These are phyloP conservation scores for Gallinago undulata DNA, from an alignment of 2,113 vertebrate genomes.

Conservation along the genomic window DNA sequence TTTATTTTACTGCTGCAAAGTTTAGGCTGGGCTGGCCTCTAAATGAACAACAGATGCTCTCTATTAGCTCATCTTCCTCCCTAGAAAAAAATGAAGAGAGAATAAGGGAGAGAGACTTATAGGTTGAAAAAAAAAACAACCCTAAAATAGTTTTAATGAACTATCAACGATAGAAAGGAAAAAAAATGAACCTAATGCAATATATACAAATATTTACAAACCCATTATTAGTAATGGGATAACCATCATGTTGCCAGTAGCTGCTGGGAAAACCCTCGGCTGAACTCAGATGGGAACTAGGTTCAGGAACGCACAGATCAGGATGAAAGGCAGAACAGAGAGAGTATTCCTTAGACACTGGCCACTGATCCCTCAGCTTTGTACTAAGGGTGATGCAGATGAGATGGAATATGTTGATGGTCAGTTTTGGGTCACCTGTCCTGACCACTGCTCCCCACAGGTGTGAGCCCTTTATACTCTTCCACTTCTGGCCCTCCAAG, in stretches of 20 bases:
- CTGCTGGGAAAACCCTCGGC: background rate
- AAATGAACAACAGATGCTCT: background rate
- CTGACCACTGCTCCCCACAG: background rate
- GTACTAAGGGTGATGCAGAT: background rate
- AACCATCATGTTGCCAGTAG: background rate
- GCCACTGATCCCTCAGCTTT: background rate
- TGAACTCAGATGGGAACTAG: background rate
- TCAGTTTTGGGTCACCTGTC: background rate
- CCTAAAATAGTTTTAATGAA: background rate
- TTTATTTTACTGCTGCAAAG: background rate
- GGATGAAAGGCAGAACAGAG: background rate
- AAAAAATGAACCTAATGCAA: background rate
- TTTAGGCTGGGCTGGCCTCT: background rate
- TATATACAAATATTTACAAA: background rate
- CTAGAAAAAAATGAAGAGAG: background rate
- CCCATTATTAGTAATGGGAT: background rate
- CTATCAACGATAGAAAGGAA: background rate
- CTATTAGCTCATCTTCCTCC: background rate
- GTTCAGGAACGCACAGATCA: background rate
- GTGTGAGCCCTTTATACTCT: background rate
- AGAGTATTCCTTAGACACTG: background rate
- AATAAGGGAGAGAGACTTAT: background rate
- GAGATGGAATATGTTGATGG: background rate
- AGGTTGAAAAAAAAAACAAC: background rate
- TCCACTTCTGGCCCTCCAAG: background rate